Conservation (phyloP, 2,113 vertebrate genomes). For the Arenaria interpres region DNA sequence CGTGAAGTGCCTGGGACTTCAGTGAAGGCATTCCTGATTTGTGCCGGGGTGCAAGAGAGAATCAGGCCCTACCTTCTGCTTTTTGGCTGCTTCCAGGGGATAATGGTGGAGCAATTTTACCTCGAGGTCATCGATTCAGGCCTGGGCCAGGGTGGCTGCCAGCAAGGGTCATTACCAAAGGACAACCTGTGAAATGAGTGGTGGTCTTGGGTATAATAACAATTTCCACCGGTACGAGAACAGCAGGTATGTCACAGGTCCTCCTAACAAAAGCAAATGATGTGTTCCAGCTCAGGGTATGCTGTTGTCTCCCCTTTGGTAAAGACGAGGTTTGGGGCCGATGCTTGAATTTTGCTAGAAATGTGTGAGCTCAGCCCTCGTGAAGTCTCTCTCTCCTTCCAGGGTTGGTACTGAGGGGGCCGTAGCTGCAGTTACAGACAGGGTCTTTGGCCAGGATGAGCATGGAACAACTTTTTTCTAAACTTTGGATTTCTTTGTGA, state of each 20-base stretch:
- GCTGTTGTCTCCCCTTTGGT: background rate
- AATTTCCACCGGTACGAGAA: background rate
- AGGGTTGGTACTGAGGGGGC: background rate
- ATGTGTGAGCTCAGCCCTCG: background rate
- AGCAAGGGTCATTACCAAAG: background rate
- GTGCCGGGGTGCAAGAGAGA: background rate
- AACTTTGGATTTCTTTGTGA: background rate
- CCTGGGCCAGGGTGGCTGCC: background rate
- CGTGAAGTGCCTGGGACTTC: background rate
- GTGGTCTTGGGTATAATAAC: accelerated
- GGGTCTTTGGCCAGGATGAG: background rate
- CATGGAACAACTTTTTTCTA: background rate
- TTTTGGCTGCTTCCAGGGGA: background rate
- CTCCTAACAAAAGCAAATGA: background rate
- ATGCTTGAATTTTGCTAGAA: background rate
- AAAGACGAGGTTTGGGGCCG: background rate
- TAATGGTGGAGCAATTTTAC: background rate
- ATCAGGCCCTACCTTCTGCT: background rate
- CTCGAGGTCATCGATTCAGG: background rate
- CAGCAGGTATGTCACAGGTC: background rate
- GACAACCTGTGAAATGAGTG: background rate
- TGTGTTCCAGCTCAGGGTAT: background rate
- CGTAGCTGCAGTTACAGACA: background rate
- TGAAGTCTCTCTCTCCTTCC: background rate
- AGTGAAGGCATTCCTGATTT: background rate